These are phyloP conservation scores for Pyrrhosoma nymphula DNA, from an alignment of 2,888 invertebrate genomes.

Conservation along the genomic window DNA sequence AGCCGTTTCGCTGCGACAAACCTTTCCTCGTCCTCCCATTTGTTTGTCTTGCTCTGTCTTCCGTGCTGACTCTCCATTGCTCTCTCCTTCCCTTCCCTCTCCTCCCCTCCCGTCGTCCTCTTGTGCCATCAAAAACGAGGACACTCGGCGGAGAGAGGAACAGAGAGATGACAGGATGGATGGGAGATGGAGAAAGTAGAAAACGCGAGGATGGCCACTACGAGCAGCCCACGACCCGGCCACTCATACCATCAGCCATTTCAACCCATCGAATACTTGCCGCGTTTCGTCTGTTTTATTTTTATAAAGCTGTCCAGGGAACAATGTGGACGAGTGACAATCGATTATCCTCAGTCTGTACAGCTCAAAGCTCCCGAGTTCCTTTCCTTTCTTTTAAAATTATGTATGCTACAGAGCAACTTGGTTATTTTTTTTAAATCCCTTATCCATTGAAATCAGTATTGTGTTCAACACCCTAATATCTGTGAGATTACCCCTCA, in stretches of 20 bases:
- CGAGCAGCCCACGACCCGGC: neutral
- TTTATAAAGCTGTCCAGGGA: neutral
- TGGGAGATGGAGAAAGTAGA: neutral
- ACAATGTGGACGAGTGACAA: neutral
- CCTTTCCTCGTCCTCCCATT: neutral
- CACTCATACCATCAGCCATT: neutral
- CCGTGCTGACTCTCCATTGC: too few species aligned
- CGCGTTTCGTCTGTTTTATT: neutral
- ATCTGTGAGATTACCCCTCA: too few species aligned
- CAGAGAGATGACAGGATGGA: neutral
- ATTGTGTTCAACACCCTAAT: too few species aligned
- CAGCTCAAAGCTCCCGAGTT: too few species aligned
- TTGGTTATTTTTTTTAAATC: too few species aligned
- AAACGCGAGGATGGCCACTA: neutral
- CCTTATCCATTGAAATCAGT: too few species aligned
- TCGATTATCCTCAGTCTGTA: too few species aligned
- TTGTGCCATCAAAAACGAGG: too few species aligned
- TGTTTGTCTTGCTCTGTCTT: neutral
- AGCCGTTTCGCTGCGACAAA: neutral
- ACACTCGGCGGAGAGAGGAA: too few species aligned
- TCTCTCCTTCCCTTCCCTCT: neutral
- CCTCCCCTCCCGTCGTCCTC: neutral
- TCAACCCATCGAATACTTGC: neutral
- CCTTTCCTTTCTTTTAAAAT: too few species aligned
- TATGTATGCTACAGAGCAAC: too few species aligned